phyloP scores from a whole-genome alignment of 2,113 vertebrate genomes.

The Columba livia region DNA sequence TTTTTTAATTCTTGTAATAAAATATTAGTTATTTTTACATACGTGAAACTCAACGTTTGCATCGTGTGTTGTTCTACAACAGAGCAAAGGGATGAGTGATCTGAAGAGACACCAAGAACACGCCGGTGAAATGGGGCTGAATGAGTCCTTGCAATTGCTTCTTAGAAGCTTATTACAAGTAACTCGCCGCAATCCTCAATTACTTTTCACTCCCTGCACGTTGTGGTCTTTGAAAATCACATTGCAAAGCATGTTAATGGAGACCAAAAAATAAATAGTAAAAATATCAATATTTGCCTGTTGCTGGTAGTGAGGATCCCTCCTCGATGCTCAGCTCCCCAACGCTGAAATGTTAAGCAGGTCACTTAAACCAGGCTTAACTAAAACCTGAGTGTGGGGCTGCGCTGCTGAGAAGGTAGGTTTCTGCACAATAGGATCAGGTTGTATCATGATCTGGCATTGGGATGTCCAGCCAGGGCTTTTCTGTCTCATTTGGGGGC shows the following conservation, averaged over 20 bases:
- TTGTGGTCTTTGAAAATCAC: neutral
- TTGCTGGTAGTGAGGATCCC: too few relatives aligned
- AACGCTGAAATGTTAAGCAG: neutral
- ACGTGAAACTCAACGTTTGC: neutral
- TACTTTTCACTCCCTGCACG: neutral
- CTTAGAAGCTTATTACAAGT: neutral
- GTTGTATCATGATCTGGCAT: too few relatives aligned
- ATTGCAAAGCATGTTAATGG: neutral
- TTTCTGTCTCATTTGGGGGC: neutral
- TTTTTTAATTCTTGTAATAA: neutral
- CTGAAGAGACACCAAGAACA: neutral
- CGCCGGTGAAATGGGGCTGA: neutral
- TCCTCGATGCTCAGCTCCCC: neutral
- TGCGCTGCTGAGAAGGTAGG: neutral
- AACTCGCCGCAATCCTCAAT: neutral
- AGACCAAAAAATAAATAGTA: fast-evolving
- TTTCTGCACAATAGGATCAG: neutral
- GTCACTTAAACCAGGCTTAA: neutral
- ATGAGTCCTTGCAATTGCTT: neutral
- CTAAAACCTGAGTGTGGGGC: neutral
- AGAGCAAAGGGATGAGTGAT: neutral
- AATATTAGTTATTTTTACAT: conserved; percentile 18
- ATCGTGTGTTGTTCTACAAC: fast-evolving
- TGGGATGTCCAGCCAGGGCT: too few relatives aligned
- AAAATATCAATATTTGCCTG: neutral